Percentiles rank a stretch among this genome's conserved stretches.
These are phyloP conservation scores for Ephialtes manifestator DNA, from an alignment of 2,888 invertebrate genomes.

Conservation along the genomic window DNA sequence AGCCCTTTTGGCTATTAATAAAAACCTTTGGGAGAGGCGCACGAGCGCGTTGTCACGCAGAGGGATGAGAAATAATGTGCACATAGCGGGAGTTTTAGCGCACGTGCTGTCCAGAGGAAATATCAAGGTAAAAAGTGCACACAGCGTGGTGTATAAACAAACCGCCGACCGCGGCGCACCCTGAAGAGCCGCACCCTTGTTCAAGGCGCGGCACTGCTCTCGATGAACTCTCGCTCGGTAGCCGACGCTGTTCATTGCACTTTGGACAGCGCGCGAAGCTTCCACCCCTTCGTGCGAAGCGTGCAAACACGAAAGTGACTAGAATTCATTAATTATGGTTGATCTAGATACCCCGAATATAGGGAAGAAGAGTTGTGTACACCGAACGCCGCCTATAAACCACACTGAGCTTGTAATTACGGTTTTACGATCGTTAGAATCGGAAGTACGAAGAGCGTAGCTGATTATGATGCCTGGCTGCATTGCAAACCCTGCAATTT, in stretches of 20 bases:
- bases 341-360: slow-evolving; percentile 36
- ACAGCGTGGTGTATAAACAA: slow-evolving; percentile 56
- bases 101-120: slow-evolving; percentile 64
- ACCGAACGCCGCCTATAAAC: not conserved
- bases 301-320: slow-evolving; percentile 70
- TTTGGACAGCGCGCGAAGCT: slow-evolving; percentile 69
- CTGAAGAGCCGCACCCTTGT: slow-evolving; percentile 76
- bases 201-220: slow-evolving; percentile 54
- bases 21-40: slow-evolving; percentile 17
- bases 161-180: slow-evolving; percentile 75
- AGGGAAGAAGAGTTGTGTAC: not conserved
- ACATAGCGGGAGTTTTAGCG: slow-evolving; percentile 19
- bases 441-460: not conserved
- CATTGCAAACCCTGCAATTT: not conserved
- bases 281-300: slow-evolving; percentile 54
- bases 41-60: slow-evolving; percentile 7
- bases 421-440: slow-evolving; percentile 1
- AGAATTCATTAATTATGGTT: slow-evolving; percentile 69
- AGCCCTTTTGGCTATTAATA: slow-evolving; percentile 5
- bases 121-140: slow-evolving; percentile 69
- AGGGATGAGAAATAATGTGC: slow-evolving; percentile 62
- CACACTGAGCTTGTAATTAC: slow-evolving; percentile 22
- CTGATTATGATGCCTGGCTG: not conserved
- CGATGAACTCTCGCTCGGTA: slow-evolving; percentile 62
- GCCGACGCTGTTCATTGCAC: slow-evolving; percentile 71